Evolutionary conservation across 2,888 invertebrate genomes (phyloP).

Genomic region (Sarcophaga subvicina): DNA sequence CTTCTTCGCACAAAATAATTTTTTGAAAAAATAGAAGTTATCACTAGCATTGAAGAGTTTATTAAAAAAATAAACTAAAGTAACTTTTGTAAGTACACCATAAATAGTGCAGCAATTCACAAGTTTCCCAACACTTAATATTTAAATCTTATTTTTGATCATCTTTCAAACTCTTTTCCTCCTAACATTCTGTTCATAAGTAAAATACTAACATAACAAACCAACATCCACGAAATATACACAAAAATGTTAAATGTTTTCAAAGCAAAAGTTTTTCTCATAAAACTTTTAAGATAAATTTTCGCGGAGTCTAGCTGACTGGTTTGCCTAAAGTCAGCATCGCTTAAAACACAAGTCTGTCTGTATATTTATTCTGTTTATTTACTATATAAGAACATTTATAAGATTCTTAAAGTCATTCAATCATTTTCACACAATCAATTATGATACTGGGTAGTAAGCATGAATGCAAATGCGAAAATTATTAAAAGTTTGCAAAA

Average conservation of each 20-base stretch:
- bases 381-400: constrained; percentile 45
- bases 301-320: not conserved
- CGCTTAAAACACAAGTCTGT: not conserved
- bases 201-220: not conserved
- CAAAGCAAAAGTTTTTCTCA: not conserved
- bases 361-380: not conserved
- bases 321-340: constrained; percentile 6
- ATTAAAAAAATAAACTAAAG: too few species aligned
- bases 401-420: constrained; percentile 59
- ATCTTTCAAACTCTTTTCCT: not conserved
- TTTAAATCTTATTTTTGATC: not conserved
- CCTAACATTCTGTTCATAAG: not conserved
- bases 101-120: too few species aligned
- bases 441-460: constrained; percentile 44
- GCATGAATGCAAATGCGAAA: constrained; percentile 33
- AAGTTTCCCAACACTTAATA: not conserved
- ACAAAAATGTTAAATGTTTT: not conserved
- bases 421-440: constrained; percentile 63
- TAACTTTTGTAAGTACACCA: too few species aligned
- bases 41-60: too few species aligned
- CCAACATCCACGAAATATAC: not conserved
- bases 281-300: constrained; percentile 21
- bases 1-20: too few species aligned
- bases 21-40: too few species aligned
- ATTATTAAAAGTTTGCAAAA: constrained; percentile 52